Evolutionary conservation across 2,113 vertebrate genomes (phyloP).

Genomic region (Gnathonemus echidnorhynchus): DNA sequence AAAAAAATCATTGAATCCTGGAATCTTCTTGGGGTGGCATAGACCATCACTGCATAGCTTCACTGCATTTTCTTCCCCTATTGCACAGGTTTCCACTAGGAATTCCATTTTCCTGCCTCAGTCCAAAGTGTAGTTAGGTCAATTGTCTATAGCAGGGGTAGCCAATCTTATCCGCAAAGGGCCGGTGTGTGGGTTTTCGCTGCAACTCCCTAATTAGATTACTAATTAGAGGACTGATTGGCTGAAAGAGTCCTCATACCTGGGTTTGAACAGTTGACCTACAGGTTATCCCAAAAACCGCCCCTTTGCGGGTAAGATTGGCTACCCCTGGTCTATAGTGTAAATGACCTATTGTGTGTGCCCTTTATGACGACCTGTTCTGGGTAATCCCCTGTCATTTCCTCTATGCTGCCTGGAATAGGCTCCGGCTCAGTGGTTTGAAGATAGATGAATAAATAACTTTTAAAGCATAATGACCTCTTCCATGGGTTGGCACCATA

Average conservation of each 20-base stretch:
- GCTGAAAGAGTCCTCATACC: too few relatives aligned
- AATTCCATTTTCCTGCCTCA: not conserved
- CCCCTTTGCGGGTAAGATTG: too few relatives aligned
- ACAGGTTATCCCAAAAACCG: too few relatives aligned
- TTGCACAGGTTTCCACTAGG: not conserved
- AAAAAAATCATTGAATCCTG: not conserved
- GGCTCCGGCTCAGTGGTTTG: not conserved
- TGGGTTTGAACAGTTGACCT: too few relatives aligned
- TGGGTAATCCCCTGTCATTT: not conserved
- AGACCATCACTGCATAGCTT: too few relatives aligned
- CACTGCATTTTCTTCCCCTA: not conserved
- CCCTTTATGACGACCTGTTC: not conserved
- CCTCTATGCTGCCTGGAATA: not conserved
- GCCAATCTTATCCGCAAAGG: too few relatives aligned
- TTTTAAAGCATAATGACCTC: not conserved
- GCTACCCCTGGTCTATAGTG: not conserved
- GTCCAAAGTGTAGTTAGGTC: not conserved
- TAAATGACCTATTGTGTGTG: not conserved
- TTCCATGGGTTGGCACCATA: not conserved
- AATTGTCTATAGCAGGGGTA: not conserved
- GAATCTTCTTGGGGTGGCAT: too few relatives aligned
- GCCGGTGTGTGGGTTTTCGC: too few relatives aligned
- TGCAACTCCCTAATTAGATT: too few relatives aligned
- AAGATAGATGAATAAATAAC: not conserved
- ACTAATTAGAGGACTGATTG: too few relatives aligned